These are phyloP conservation scores for Anguilla pacifica DNA, from an alignment of 2,797 vertebrate species.

Conservation along the genomic window DNA sequence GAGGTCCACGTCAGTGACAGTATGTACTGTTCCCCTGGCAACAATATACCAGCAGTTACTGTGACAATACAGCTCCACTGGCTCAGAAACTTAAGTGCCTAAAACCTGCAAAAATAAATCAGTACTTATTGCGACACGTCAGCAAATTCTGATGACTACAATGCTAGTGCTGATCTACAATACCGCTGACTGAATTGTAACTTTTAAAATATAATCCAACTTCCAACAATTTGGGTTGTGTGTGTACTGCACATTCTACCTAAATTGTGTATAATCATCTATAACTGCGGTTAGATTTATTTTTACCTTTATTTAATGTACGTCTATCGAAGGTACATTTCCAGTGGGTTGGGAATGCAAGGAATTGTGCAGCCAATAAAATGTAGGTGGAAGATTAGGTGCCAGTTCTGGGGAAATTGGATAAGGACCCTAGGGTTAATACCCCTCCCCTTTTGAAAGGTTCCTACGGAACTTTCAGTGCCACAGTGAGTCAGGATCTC, in stretches of 20 bases:
- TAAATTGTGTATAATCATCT: too few species aligned
- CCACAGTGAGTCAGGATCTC: not conserved
- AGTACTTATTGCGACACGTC: not conserved
- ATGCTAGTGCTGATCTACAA: not conserved
- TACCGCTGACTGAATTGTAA: not conserved
- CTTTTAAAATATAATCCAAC: not conserved
- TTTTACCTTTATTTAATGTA: too few species aligned
- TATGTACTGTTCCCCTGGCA: not conserved
- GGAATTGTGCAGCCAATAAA: not conserved
- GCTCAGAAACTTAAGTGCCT: not conserved
- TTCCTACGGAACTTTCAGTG: too few species aligned
- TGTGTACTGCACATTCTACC: not conserved
- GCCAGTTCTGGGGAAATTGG: too few species aligned
- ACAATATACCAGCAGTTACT: not conserved
- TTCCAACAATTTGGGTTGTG: not conserved
- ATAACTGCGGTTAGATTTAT: too few species aligned
- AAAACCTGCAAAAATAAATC: not conserved
- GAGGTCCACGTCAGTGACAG: not conserved
- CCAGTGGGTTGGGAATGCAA: not conserved
- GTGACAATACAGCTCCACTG: conserved; percentile 1
- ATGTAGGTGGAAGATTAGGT: too few species aligned
- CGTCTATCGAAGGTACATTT: not conserved
- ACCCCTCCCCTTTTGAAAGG: not conserved
- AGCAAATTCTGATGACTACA: not conserved
- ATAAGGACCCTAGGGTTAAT: too few species aligned